These are phyloP conservation scores for Phodopus roborovskii DNA, from an alignment of 2,113 vertebrate genomes.

Conservation along the genomic window DNA sequence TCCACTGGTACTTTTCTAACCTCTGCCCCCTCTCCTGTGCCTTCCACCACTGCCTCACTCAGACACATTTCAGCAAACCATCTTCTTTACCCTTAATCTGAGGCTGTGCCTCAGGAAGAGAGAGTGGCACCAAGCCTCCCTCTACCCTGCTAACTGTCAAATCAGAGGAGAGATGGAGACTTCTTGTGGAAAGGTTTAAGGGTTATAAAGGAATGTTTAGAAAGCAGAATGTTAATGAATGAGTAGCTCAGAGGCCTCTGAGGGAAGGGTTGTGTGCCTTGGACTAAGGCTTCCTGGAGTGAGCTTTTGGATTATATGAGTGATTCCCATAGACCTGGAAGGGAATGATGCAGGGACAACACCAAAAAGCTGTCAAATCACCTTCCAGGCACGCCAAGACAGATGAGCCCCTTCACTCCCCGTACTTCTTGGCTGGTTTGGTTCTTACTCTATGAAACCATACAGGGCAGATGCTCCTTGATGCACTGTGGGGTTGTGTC, in stretches of 20 bases:
- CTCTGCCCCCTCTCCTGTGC: neutral
- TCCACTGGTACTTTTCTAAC: neutral
- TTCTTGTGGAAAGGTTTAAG: neutral
- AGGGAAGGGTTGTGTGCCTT: neutral
- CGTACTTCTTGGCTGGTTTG: neutral
- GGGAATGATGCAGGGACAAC: neutral
- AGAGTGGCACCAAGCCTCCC: neutral
- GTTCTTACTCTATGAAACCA: neutral
- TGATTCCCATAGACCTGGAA: neutral
- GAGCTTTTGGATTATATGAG: neutral
- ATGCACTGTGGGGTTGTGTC: neutral
- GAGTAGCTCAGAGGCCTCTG: no score
- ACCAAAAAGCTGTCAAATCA: neutral
- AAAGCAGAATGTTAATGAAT: neutral
- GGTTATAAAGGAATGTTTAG: neutral
- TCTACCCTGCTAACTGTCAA: neutral
- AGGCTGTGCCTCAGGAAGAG: neutral
- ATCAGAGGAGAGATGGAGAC: neutral
- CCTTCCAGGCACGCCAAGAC: neutral
- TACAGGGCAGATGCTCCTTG: fast-evolving
- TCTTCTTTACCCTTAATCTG: neutral
- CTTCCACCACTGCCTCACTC: neutral
- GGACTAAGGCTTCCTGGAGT: neutral
- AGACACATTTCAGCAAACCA: neutral
- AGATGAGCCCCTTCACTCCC: neutral